phyloP scores from a whole-genome alignment of 2,113 vertebrate genomes.

The Myiagra hebetior region DNA sequence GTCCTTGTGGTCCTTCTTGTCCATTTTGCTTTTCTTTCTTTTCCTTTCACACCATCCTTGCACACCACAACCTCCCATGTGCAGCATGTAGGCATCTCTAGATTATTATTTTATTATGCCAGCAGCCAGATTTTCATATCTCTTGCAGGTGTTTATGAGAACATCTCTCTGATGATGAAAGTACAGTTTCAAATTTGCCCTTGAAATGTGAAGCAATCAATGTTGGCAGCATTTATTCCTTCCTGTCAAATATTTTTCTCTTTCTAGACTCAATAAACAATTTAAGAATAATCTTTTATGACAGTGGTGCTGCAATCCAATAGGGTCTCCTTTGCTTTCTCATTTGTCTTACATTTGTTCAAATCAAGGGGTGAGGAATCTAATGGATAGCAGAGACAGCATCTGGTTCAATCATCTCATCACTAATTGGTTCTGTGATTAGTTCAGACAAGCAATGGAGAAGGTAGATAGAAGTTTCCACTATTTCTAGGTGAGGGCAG shows the following conservation, averaged over 20 bases:
- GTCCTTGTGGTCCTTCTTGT: neutral
- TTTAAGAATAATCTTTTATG: slow-evolving; percentile 51
- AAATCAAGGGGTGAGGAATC: neutral
- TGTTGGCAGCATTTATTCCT: slow-evolving; percentile 40
- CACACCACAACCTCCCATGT: neutral
- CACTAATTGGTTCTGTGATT: slow-evolving; percentile 35
- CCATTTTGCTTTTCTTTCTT: neutral
- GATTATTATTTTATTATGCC: neutral
- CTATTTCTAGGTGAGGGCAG: neutral
- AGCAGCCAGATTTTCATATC: neutral
- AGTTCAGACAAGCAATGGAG: slow-evolving; percentile 7
- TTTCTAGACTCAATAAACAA: slow-evolving; percentile 18
- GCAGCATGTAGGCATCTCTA: neutral
- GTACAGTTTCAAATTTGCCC: slow-evolving; percentile 28
- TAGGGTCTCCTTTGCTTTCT: neutral
- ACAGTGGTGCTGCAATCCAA: neutral
- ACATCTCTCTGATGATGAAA: slow-evolving; percentile 1
- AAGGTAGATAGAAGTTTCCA: neutral
- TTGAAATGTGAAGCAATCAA: slow-evolving; percentile 56
- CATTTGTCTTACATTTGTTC: slow-evolving; percentile 46
- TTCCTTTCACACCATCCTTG: neutral
- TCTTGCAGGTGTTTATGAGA: neutral
- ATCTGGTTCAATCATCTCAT: neutral
- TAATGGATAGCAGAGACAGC: neutral
- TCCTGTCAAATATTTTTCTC: slow-evolving; percentile 34